A percentile compares a stretch with the other conserved stretches of the same genome.
Conservation (phyloP, 1,140 invertebrate genomes). For the Vanessa atalanta region DNA sequence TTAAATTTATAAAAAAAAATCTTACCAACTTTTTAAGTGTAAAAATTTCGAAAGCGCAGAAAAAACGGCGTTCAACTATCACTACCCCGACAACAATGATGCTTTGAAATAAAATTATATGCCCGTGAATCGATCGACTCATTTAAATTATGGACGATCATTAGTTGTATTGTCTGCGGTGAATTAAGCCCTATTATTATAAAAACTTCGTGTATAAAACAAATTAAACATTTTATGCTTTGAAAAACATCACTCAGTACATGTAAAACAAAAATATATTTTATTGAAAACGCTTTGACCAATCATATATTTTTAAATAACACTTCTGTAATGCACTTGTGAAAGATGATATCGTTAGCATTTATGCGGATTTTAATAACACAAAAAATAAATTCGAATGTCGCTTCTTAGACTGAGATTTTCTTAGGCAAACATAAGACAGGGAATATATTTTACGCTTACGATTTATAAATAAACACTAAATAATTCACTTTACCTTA, state of each 20-base stretch:
- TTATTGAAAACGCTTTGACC: no score
- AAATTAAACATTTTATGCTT: no score
- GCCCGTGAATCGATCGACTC: neutral
- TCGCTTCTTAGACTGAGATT: no score
- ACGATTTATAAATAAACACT: neutral
- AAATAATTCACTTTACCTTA: neutral
- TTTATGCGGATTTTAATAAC: no score
- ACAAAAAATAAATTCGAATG: no score
- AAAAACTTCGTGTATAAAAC: neutral
- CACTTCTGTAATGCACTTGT: no score
- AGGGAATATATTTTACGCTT: neutral
- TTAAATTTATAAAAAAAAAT: neutral
- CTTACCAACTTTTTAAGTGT: neutral
- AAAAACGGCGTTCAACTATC: neutral
- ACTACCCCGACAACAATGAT: slow-evolving; percentile 18
- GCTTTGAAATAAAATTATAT: slow-evolving; percentile 6
- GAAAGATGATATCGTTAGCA: no score
- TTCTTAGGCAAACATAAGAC: no score
- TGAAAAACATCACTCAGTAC: no score
- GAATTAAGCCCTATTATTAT: neutral
- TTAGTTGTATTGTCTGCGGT: slow-evolving; percentile 3
- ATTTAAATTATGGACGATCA: slow-evolving; percentile 17
- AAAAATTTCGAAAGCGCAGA: neutral
- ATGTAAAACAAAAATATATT: no score
- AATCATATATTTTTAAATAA: no score